Percentiles rank a stretch among this genome's conserved stretches.
These are phyloP conservation scores for Chlorops oryzae DNA, from an alignment of 1,140 invertebrate species.

Conservation along the genomic window DNA sequence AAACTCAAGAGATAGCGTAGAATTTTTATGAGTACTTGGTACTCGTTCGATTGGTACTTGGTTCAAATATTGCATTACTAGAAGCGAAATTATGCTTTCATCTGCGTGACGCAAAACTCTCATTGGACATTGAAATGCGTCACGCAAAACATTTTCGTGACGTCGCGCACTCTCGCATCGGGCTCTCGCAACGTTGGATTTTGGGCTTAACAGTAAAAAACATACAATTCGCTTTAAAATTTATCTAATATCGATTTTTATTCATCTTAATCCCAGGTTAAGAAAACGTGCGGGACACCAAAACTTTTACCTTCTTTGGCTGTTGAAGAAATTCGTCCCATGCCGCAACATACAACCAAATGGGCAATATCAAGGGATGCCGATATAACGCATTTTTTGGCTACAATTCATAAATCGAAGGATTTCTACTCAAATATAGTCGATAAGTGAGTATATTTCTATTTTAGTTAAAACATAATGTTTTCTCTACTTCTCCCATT, in stretches of 20 bases:
- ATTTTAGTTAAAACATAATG: not conserved
- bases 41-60: too few species aligned
- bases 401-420: conserved; percentile 44
- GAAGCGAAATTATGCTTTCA: too few species aligned
- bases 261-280: conserved; percentile 29
- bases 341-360: conserved; percentile 25
- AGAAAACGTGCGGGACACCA: conserved; percentile 44
- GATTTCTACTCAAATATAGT: conserved; percentile 45
- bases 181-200: too few species aligned
- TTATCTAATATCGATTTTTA: conserved; percentile 4
- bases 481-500: too few species aligned
- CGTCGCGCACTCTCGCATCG: too few species aligned
- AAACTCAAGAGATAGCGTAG: too few species aligned
- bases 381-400: conserved; percentile 35
- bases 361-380: conserved; percentile 39
- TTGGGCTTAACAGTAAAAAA: too few species aligned
- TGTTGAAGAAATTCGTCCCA: conserved; percentile 19
- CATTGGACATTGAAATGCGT: too few species aligned
- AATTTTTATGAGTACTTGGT: too few species aligned
- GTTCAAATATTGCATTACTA: too few species aligned
- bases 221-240: not conserved
- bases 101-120: too few species aligned
- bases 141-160: too few species aligned
- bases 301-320: conserved; percentile 32
- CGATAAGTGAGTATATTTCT: conserved; percentile 33